Percentiles rank a stretch among this genome's conserved stretches.
These are phyloP conservation scores for Rhineura floridana DNA, from an alignment of 2,113 vertebrate species.

Conservation along the genomic window DNA sequence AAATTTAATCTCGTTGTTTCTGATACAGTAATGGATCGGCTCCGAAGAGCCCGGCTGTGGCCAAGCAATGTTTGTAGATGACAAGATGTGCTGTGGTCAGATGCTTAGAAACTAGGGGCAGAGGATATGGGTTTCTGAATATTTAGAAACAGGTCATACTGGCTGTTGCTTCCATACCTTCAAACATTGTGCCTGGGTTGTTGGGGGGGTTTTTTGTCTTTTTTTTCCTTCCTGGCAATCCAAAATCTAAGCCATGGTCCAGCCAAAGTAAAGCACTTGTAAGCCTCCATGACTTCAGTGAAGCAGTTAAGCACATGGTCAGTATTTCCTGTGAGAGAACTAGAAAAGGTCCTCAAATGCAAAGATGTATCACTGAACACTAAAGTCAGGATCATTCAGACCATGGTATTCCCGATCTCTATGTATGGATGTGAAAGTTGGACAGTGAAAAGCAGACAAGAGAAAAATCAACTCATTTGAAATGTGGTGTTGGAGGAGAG, in stretches of 20 bases:
- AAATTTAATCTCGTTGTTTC: constrained; percentile 29
- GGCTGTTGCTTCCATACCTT: not conserved
- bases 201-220: not conserved
- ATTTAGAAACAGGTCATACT: not conserved
- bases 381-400: too few relatives aligned
- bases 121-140: not conserved
- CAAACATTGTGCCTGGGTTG: not conserved
- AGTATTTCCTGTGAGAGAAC: too few relatives aligned
- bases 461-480: too few relatives aligned
- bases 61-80: not conserved
- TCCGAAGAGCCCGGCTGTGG: not conserved
- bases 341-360: too few relatives aligned
- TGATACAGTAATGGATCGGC: constrained; percentile 26
- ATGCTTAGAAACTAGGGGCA: not conserved
- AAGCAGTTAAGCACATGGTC: not conserved
- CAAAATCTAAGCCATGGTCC: not conserved
- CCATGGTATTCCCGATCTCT: too few relatives aligned
- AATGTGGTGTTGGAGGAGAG: too few relatives aligned
- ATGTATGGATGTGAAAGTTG: too few relatives aligned
- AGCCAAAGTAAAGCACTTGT: not conserved
- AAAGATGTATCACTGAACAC: too few relatives aligned
- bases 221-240: not conserved
- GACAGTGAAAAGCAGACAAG: too few relatives aligned
- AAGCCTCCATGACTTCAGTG: not conserved
- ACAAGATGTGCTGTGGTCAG: not conserved